Evolutionary conservation across 2,113 vertebrate species (phyloP), one percentile per base, ranked within the genome.

Genomic region (Equus quagga): DNA sequence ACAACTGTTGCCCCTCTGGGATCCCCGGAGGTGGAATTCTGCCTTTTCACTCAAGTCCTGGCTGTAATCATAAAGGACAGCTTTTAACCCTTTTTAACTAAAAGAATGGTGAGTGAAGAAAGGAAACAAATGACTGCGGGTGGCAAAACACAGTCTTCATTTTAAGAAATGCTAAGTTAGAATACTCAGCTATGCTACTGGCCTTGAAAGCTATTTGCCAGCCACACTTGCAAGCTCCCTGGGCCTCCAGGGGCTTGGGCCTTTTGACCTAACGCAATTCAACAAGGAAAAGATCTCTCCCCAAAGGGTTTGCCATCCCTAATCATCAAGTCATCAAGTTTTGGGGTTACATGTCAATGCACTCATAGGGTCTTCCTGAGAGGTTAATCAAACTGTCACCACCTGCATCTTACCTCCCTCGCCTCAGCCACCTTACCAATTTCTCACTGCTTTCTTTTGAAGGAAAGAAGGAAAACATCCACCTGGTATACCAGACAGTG

Each of bases 1-100:
- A 96, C 94, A 82, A 87, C 28, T 2, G 19, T 73, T 78, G 58
- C 73, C 78, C 73, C 88, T 90, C 73, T 56, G 78, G 91, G 91
- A 44, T 85, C 76, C 94, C 81, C 31, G 49, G 95, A 94, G 78
- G 91, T 72, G 46, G 73, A 97, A 97, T 95, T 93, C 94, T 89
- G 86, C 62, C 96, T 92, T 97, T 93, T 92, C 51, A 86, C 24
- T 72, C 26, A 36, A 93, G 31, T 73, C 73, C 69, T 86, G 83
- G 87, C 94, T 95, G 44, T 69, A 85, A 86, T 95, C 51, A 70
- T 67, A 95, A 96, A 96, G 93, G 72, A 82, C 51, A 95, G 91
- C 95, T 93, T 98, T 97, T 97, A 97, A 95, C 91, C 94, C 89
- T 93, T 91, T 95, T 95, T 33, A 72, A 95, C 62, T 23, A n/a